Base-by-base conservation (phyloP, 2,113 vertebrate genomes). In the Mesembrinibis cayennensis region DNA sequence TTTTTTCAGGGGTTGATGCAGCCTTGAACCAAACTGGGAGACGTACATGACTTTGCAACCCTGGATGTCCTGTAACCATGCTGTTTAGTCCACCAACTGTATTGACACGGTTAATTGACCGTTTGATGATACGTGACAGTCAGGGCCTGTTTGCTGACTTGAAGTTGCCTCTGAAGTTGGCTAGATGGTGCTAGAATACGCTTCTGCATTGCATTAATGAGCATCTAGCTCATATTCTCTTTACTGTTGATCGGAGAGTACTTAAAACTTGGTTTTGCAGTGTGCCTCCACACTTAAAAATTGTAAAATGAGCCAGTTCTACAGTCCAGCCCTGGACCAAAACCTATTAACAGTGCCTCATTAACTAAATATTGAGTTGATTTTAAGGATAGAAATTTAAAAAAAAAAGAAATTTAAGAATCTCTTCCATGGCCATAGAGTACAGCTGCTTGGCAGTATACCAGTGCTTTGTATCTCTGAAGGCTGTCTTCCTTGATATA, bases 131-230 rank as follows among this genome's bases (percentile, higher is more conserved):
- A 16, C 26, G n/a, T 50, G 50, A 30, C 49, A 62, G 6, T 1
- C 20, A 8, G 13, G n/a, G n/a, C 32, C 18, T 27, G 13, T 69
- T 89, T 80, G 53, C 70, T 86, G 42, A 58, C 26, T 69, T 88
- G 84, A 86, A 92, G 71, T 91, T 95, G 63, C 87, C 55, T 80
- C 59, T 91, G 47, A 88, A 62, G n/a, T 44, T 63, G 55, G 53
- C 87, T 97, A 97, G 93, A 45, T 91, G 89, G 95, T 81, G 87
- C 93, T 93, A 94, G 70, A 88, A 73, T 38, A 86, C 0, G 2
- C 38, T 55, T 45, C 26, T 87, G 26, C 2, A 0, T 63, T 10
- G 6, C 15, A 18, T 53, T 82, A 53, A n/a, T 0, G 2, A 79
- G 44, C 45, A 34, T 13, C 11, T 26, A 70, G 66, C 56, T 90